A percentile compares a stretch with the other conserved stretches of the same genome.
Evolutionary conservation across 1,140 invertebrate species (phyloP).

Genomic region (Drosophila sucinea): DNA sequence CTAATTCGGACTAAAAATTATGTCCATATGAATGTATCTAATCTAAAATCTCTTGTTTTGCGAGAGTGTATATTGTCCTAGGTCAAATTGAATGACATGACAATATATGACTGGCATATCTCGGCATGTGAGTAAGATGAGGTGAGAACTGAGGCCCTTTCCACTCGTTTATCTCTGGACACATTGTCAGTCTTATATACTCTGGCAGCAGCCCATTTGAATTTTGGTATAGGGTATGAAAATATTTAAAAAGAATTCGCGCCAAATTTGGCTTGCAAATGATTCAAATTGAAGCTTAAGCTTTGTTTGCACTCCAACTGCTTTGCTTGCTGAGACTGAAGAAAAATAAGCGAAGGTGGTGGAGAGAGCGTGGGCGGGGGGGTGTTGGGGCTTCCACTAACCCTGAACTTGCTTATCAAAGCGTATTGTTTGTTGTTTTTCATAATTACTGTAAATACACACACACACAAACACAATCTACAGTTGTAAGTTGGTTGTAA

Average conservation of each 20-base stretch:
- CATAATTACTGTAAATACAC: constrained; percentile 70
- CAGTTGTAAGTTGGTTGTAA: constrained; percentile 58
- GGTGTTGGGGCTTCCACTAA: constrained; percentile 11
- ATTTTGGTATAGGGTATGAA: constrained; percentile 36
- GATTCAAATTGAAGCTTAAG: constrained; percentile 41
- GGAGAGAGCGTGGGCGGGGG: not conserved
- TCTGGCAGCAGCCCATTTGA: not conserved
- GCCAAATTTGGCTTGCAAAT: constrained; percentile 76
- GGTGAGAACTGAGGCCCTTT: no score
- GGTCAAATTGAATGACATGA: constrained; percentile 1
- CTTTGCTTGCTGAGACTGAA: not conserved
- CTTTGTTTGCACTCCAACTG: constrained; percentile 21
- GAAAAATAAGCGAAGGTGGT: not conserved
- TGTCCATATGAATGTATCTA: not conserved
- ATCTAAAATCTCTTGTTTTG: constrained; percentile 3
- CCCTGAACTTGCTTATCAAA: constrained; percentile 78
- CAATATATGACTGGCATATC: not conserved
- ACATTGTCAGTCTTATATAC: not conserved
- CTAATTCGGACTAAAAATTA: not conserved
- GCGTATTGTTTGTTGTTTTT: constrained; percentile 58
- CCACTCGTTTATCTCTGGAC: no score
- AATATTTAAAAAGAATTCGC: constrained; percentile 66
- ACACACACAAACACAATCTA: constrained; percentile 25
- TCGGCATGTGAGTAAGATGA: no score
- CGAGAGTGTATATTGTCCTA: not conserved